Base-by-base conservation (phyloP, 2,113 vertebrate species). In the Orycteropus afer region DNA sequence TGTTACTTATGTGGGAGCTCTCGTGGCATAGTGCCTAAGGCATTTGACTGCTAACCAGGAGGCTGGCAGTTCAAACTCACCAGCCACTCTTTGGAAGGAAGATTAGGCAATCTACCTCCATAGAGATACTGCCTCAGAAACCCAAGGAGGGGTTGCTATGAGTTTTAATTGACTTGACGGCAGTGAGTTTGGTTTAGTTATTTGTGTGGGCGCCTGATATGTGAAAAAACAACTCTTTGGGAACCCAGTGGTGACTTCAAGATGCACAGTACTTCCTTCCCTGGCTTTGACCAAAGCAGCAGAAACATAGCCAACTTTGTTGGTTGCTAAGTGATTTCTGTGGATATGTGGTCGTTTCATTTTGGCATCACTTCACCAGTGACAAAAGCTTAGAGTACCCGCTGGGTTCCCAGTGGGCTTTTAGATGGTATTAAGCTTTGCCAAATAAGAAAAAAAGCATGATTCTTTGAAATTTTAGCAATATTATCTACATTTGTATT, bases 251-350 rank as follows among this genome's bases (percentile, higher is more conserved):
- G 63, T 94, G 57, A 84, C 85, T 86, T 84, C 76, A 89, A 86
- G 71, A 94, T 73, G 45, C 11, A 59, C 57, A 95, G 0, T 86
- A 86, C 82, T 93, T 82, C 29, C 53, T 74, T 90, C 25, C 65
- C 77, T 94, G 65, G 51, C 82, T 96, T 42, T 91, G 85, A 89
- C 59, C 3, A 6, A 84, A 86, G 37, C 81, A 91, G 77, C 27
- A 95, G 91, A 91, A 94, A 65, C 47, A 88, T 79, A 93, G 53
- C 77, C 71, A 91, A 42, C n/a, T 81, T 92, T 96, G 47, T 87
- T 65, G 29, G 67, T 71, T 92, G 73, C 90, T 65, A 83, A 82
- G 73, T 40, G 45, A 84, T 96, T 84, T 93, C 83, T 93, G 14
- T 95, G 29, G 51, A 47, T 84, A 29, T 84, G 71, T 77, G 37